Evolutionary conservation across 2,113 vertebrate genomes (phyloP).

Genomic region (Alexandromys fortis): DNA sequence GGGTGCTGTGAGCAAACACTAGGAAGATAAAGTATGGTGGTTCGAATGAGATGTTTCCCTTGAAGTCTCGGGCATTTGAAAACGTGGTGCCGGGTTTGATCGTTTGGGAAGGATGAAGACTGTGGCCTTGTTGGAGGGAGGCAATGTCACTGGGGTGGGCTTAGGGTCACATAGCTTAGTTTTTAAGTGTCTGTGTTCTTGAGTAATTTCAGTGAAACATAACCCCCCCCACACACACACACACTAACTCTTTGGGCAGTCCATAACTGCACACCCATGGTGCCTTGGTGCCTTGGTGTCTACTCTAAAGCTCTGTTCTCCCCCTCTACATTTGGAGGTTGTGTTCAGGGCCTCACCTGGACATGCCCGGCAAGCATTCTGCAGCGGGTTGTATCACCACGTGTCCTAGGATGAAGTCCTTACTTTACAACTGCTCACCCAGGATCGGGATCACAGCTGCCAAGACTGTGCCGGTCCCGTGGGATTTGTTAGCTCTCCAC

Average conservation of each 20-base stretch:
- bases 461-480: not conserved
- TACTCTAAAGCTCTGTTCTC: not conserved
- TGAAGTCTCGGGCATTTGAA: not conserved
- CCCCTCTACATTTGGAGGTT: too few relatives aligned
- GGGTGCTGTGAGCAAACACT: not conserved
- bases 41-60: not conserved
- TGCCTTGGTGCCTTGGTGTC: not conserved
- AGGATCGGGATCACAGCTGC: not conserved
- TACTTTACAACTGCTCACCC: not conserved
- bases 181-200: constrained; percentile 33
- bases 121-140: not conserved
- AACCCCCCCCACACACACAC: not conserved
- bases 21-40: not conserved
- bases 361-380: not conserved
- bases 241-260: not conserved
- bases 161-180: not conserved
- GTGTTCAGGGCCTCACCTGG: not conserved
- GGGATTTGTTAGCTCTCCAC: constrained; percentile 18
- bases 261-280: not conserved
- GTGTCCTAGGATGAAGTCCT: not conserved
- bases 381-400: not conserved
- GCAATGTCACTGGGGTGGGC: not conserved
- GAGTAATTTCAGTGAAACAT: constrained; percentile 36
- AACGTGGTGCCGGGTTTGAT: not conserved
- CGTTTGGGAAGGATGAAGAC: not conserved